These are phyloP conservation scores for Phasia obesa DNA, from an alignment of 2,888 invertebrate genomes.

Conservation along the genomic window DNA sequence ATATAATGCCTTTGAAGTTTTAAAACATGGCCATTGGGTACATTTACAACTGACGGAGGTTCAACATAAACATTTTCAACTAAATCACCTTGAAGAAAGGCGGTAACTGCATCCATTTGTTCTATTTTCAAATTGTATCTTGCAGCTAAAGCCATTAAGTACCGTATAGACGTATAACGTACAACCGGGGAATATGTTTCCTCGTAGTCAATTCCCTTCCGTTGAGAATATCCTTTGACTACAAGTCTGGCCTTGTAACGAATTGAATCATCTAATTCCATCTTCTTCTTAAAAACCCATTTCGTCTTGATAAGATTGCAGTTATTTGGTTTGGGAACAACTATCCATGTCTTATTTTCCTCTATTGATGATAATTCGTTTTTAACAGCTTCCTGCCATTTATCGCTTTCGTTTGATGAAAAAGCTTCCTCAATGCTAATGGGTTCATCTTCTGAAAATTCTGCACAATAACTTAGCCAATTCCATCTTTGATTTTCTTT, in stretches of 20 bases:
- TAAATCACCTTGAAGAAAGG: conserved; percentile 62
- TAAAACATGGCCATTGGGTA: too few relatives aligned
- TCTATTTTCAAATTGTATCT: neutral
- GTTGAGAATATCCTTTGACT: neutral
- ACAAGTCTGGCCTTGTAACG: conserved; percentile 1
- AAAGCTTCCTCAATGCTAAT: too few relatives aligned
- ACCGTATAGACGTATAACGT: neutral
- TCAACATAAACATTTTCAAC: too few relatives aligned
- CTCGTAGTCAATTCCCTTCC: conserved; percentile 52
- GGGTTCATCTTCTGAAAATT: too few relatives aligned
- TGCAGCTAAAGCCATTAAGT: too few relatives aligned
- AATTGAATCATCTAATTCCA: neutral
- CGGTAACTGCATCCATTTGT: too few relatives aligned
- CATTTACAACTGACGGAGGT: too few relatives aligned
- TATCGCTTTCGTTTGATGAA: too few relatives aligned
- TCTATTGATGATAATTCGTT: neutral
- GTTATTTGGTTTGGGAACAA: neutral
- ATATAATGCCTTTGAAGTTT: too few relatives aligned
- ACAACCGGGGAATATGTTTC: conserved; percentile 44
- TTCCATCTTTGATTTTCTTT: neutral
- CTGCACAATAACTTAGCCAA: too few relatives aligned
- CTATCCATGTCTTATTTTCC: neutral
- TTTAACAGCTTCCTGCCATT: too few relatives aligned
- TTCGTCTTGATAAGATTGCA: neutral
- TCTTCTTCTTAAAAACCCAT: neutral